Base-by-base conservation (phyloP, 37 sponge, comb jelly and placozoan genomes). In the Chondrosia reniformis region DNA sequence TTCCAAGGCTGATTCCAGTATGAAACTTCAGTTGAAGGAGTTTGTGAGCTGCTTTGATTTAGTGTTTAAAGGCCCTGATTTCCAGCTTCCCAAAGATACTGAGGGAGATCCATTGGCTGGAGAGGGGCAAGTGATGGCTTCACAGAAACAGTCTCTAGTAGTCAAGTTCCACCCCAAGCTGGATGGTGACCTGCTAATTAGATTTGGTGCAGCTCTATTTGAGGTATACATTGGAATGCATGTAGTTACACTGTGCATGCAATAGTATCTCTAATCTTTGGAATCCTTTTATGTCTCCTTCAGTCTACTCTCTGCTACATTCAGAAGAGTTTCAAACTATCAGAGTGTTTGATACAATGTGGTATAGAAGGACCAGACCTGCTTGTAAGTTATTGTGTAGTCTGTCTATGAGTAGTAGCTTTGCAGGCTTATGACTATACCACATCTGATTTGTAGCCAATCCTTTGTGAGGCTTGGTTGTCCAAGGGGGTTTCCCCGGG, bases 291-390 rank as follows among this genome's bases (percentile, higher is more conserved):
- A 19, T 30, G n/a, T 6, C 61, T 5, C 22, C 22, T 69, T 41
- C 41, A 69, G 72, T 8, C 43, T 2, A 39, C 42, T 40, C 15
- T 69, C 10, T 21, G 43, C 61, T 59, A 59, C 28, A 6, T 19
- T 13, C 17, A 13, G 30, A 19, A 30, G n/a, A 13, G 61, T 13
- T 19, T 6, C n/a, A 5, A 7, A 13, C 61, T 69, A 39, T 69
- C 72, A 69, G 43, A 44, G n/a, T n/a, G n/a, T n/a, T n/a, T n/a
- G n/a, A n/a, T n/a, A n/a, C n/a, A 37, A 21, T 39, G 41, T 69
- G 72, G 72, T 9, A 24, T 69, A 25, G 15, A 69, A 37, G 72
- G 37, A 36, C 9, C 72, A 38, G 72, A 69, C 24, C 72, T 69
- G 3, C 42, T 69, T 13, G 72, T 69, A 34, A 69, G 72, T 40